Conservation (phyloP, 2,797 vertebrate genomes). For the Podarcis lilfordi region DNA sequence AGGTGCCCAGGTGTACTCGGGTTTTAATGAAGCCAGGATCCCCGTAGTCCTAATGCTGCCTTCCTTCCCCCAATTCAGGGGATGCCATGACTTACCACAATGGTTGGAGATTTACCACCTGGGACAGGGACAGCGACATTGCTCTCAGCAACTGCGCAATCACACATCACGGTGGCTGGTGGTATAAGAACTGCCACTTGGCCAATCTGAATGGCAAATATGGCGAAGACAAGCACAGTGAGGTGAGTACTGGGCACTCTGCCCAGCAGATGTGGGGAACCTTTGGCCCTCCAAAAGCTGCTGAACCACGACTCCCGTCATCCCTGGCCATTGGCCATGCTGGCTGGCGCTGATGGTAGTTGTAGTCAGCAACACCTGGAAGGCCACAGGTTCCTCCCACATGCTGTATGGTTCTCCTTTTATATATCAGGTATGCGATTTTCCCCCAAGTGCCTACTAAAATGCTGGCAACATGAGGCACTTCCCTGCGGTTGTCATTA, state of each 20-base stretch:
- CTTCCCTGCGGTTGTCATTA: neutral
- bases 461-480: neutral
- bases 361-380: too few relatives aligned
- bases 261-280: too few relatives aligned
- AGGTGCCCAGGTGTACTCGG: neutral
- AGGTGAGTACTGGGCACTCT: constrained; percentile 77
- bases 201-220: constrained; percentile 88
- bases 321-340: too few relatives aligned
- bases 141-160: constrained; percentile 90
- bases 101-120: constrained; percentile 85
- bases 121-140: constrained; percentile 89
- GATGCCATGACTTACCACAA: constrained; percentile 90
- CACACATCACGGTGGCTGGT: constrained; percentile 86
- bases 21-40: neutral
- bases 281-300: too few relatives aligned
- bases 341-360: too few relatives aligned
- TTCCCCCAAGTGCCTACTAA: neutral
- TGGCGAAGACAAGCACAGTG: constrained; percentile 84
- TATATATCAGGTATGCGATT: neutral
- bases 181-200: constrained; percentile 93
- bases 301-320: too few relatives aligned
- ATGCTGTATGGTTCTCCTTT: neutral
- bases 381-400: too few relatives aligned
- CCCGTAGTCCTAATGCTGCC: neutral
- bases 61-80: constrained; percentile 73